Conservation (phyloP, 2,888 invertebrate genomes). For the Archips xylosteana region DNA sequence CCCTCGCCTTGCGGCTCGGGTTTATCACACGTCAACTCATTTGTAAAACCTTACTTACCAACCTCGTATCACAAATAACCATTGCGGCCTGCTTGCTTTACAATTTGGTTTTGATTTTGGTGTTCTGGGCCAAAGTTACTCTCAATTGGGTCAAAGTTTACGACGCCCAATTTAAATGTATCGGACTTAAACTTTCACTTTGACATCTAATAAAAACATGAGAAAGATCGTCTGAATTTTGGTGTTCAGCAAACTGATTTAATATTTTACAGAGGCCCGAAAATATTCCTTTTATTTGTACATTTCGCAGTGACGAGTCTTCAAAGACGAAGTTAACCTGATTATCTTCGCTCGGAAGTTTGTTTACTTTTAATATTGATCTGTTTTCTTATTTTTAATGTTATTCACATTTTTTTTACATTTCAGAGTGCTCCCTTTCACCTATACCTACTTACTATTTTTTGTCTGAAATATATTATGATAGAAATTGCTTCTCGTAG, state of each 20-base stretch:
- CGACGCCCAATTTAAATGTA: background rate
- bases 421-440: background rate
- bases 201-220: background rate
- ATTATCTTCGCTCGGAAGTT: background rate
- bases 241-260: constrained; percentile 3
- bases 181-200: background rate
- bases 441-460: too few relatives aligned
- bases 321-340: constrained; percentile 12
- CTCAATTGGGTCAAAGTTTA: too few relatives aligned
- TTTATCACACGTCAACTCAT: too few relatives aligned
- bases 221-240: constrained; percentile 1
- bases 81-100: too few relatives aligned
- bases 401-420: background rate
- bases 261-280: background rate
- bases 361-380: constrained; percentile 3
- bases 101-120: too few relatives aligned
- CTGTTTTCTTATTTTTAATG: background rate
- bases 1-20: too few relatives aligned
- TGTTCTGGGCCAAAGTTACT: too few relatives aligned
- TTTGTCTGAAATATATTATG: too few relatives aligned
- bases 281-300: constrained; percentile 8
- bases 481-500: too few relatives aligned
- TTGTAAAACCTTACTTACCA: too few relatives aligned
- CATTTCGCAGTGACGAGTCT: constrained; percentile 7
- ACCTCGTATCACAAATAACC: too few relatives aligned